Evolutionary conservation across 2,888 invertebrate genomes (phyloP).

Genomic region (Aphelenchoides bicaudatus): DNA sequence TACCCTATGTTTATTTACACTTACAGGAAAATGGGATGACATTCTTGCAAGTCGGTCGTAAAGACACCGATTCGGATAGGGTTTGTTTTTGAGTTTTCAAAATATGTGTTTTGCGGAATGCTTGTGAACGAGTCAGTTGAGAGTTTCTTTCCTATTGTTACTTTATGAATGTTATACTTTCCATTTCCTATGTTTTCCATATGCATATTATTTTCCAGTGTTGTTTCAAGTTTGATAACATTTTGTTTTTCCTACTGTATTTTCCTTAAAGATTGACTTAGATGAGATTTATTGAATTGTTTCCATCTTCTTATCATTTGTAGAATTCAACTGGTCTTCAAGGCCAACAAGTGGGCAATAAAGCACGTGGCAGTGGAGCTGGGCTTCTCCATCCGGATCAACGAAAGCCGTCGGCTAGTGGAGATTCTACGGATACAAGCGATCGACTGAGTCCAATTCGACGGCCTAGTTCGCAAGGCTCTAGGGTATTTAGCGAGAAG

Average conservation of each 20-base stretch:
- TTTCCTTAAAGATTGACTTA: too few species aligned
- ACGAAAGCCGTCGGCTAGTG: conserved; percentile 10
- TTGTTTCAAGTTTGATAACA: not conserved
- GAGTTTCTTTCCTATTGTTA: too few species aligned
- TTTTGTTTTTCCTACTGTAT: not conserved
- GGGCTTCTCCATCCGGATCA: not conserved
- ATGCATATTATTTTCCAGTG: too few species aligned
- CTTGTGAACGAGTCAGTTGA: too few species aligned
- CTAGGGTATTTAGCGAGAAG: conserved; percentile 11
- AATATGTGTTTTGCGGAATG: too few species aligned
- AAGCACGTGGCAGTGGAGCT: not conserved
- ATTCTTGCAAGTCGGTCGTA: conserved; percentile 19
- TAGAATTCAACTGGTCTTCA: conserved; percentile 15
- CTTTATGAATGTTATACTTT: too few species aligned
- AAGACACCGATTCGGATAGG: conserved; percentile 9
- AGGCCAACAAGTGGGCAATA: conserved; percentile 15
- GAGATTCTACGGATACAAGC: conserved; percentile 11
- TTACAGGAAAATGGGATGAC: conserved; percentile 19
- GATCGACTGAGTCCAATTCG: conserved; percentile 5
- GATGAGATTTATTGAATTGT: too few species aligned
- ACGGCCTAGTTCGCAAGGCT: not conserved
- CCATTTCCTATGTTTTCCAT: too few species aligned
- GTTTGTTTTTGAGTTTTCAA: too few species aligned
- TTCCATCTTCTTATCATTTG: not conserved
- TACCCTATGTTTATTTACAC: too few species aligned